A percentile compares a stretch with the other conserved stretches of the same genome.
Conservation (phyloP, 37 sponge, comb jelly and placozoan genomes). For the Halichondria panicea region DNA sequence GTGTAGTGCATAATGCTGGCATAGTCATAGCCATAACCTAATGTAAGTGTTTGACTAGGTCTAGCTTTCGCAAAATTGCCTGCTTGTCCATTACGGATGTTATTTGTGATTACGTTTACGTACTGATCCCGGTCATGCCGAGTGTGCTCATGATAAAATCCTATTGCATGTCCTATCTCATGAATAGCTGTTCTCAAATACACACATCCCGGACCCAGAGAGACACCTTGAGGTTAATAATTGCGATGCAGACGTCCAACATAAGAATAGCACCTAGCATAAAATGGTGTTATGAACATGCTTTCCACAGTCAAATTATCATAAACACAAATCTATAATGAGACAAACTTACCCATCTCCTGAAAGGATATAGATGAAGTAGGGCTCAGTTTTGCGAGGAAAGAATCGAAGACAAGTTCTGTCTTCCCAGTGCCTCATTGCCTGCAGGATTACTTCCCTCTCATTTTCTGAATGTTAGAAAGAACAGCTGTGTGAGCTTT, state of each 20-base stretch:
- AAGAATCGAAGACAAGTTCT: no score
- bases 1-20: constrained; percentile 85
- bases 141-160: constrained; percentile 69
- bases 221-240: constrained; percentile 24
- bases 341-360: no score
- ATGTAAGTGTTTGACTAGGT: constrained; percentile 20
- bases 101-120: constrained; percentile 20
- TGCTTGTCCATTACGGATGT: constrained; percentile 5
- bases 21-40: constrained; percentile 73
- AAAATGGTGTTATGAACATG: no score
- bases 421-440: no score
- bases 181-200: constrained; percentile 38
- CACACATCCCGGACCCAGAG: constrained; percentile 19
- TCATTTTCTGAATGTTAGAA: no score
- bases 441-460: no score
- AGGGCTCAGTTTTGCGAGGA: no score
- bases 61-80: constrained; percentile 7
- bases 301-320: no score
- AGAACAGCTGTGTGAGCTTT: no score
- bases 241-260: constrained; percentile 19
- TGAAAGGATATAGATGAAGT: no score
- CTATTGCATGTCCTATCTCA: constrained; percentile 71
- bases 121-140: constrained; percentile 66
- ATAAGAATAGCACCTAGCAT: constrained; percentile 54
- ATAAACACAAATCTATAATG: no score